Conservation (phyloP, 2,888 invertebrate genomes). For the Perithous albicinctus region DNA sequence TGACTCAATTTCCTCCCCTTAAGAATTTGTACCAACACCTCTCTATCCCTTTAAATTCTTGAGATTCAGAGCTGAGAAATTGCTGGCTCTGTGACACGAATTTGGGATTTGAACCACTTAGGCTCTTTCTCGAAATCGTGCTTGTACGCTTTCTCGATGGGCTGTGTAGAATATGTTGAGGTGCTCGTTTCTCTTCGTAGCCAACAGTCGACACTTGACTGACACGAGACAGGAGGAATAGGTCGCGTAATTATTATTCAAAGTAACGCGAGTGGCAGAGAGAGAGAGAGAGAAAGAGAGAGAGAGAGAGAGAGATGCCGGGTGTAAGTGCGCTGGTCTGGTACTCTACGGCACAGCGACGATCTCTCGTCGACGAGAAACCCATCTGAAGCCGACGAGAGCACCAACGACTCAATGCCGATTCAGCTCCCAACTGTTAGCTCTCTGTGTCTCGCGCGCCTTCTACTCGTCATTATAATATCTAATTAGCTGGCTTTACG, state of each 20-base stretch:
- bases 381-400: constrained; percentile 22
- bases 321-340: constrained; percentile 58
- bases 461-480: constrained; percentile 77
- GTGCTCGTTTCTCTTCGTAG: constrained; percentile 31
- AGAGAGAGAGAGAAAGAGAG: no score
- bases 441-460: background rate
- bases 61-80: no score
- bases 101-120: constrained; percentile 30
- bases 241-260: constrained; percentile 67
- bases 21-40: no score
- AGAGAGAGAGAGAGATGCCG: constrained; percentile 36
- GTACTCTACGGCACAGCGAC: constrained; percentile 14
- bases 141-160: constrained; percentile 14
- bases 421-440: constrained; percentile 47
- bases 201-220: constrained; percentile 36
- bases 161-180: background rate
- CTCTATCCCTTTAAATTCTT: no score
- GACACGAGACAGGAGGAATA: constrained; percentile 20
- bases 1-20: no score
- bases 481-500: constrained; percentile 75
- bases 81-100: background rate
- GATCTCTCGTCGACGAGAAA: constrained; percentile 38
- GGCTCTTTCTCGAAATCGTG: constrained; percentile 2
- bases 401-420: constrained; percentile 52
- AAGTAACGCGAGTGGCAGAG: constrained; percentile 56